Evolutionary conservation across 2,797 vertebrate species (phyloP).

Genomic region (Macrochelys suwanniensis): DNA sequence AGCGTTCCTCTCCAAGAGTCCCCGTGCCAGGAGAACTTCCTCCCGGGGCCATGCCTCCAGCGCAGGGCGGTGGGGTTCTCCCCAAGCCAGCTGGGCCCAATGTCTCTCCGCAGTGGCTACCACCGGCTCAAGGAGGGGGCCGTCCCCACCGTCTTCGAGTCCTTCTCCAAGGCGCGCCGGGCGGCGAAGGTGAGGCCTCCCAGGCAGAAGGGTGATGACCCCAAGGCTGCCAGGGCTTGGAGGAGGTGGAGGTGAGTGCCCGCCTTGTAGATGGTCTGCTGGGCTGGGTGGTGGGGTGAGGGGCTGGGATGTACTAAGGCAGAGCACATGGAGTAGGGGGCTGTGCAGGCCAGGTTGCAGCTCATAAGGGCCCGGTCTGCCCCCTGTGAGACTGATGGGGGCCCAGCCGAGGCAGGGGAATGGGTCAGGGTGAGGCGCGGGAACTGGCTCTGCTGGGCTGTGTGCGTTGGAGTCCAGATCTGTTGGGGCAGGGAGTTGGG

Average conservation of each 20-base stretch:
- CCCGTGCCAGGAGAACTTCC: not conserved
- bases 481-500: not conserved
- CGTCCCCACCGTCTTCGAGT: conserved; percentile 86
- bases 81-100: not conserved
- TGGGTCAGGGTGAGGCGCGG: not conserved
- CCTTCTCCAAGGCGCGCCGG: conserved; percentile 69
- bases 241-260: conserved; percentile 61
- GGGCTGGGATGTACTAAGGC: not conserved
- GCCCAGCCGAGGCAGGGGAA: not conserved
- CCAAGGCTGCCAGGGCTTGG: conserved; percentile 25
- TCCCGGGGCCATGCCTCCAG: too few relatives aligned
- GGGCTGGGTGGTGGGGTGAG: not conserved
- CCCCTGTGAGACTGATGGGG: not conserved
- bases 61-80: not conserved
- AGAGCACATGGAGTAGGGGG: not conserved
- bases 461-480: not conserved
- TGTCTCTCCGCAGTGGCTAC: conserved; percentile 82
- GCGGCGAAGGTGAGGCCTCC: conserved; percentile 58
- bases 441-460: not conserved
- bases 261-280: not conserved
- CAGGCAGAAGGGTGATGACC: not conserved
- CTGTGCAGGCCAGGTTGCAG: not conserved
- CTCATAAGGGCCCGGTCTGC: not conserved
- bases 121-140: conserved; percentile 90
- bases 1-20: not conserved